Conservation (phyloP, 2,888 invertebrate genomes). For the Incurvaria masculella region DNA sequence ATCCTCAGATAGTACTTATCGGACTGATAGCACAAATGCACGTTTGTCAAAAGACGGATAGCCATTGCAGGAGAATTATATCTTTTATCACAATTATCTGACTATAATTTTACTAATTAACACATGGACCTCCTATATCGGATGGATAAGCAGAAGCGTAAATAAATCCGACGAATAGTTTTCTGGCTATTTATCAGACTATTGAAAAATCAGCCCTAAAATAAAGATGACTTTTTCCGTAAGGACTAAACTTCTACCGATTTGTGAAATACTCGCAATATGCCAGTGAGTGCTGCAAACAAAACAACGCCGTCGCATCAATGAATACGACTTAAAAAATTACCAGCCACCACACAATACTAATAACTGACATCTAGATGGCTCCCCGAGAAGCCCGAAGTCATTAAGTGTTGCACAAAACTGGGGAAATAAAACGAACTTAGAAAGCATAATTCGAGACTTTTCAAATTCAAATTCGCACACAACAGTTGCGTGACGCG, state of each 20-base stretch:
- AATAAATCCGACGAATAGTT: too few relatives aligned
- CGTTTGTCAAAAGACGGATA: too few relatives aligned
- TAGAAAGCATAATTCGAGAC: slow-evolving; percentile 42
- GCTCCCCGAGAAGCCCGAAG: slow-evolving; percentile 43
- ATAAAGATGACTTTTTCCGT: background rate
- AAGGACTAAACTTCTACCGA: slow-evolving; percentile 3
- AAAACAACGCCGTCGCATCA: background rate
- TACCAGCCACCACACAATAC: too few relatives aligned
- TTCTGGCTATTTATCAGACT: too few relatives aligned
- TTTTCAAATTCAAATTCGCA: slow-evolving; percentile 46
- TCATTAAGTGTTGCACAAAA: slow-evolving; percentile 26
- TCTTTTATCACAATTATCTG: too few relatives aligned
- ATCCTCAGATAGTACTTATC: too few relatives aligned
- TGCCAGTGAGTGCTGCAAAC: slow-evolving; percentile 15
- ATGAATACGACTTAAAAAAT: slow-evolving; percentile 19
- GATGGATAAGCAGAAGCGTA: too few relatives aligned
- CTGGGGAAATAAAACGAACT: slow-evolving; percentile 27
- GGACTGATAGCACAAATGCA: too few relatives aligned
- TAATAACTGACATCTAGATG: slow-evolving; percentile 10
- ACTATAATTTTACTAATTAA: too few relatives aligned
- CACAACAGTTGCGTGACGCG: too few relatives aligned
- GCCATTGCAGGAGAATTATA: too few relatives aligned
- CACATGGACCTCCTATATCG: slow-evolving; percentile 2
- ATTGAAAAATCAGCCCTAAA: too few relatives aligned
- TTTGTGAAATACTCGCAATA: slow-evolving; percentile 16